A percentile compares a stretch with the other conserved stretches of the same genome.
Conservation (phyloP, 2,797 vertebrate genomes). For the Huso huso region DNA sequence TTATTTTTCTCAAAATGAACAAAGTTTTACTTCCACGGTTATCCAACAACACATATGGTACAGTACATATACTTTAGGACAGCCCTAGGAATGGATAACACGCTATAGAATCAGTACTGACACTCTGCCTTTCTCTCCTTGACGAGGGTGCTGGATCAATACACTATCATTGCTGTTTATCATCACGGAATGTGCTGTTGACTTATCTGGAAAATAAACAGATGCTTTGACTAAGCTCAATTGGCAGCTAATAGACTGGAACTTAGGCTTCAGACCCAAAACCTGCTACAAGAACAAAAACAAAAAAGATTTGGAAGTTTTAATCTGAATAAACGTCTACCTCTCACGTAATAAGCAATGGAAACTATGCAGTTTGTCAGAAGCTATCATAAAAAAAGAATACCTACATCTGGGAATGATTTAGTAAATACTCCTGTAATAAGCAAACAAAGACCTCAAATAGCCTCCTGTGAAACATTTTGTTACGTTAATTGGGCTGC, state of each 20-base stretch:
- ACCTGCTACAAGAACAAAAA: neutral
- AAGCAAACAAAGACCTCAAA: neutral
- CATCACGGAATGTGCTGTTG: slow-evolving; percentile 1
- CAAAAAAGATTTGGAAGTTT: neutral
- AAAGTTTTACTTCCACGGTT: too few species aligned
- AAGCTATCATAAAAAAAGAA: slow-evolving; percentile 8
- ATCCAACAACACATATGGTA: too few species aligned
- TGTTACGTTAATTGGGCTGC: neutral
- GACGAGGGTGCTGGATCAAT: slow-evolving; percentile 3
- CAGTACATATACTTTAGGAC: too few species aligned
- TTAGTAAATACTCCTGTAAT: neutral
- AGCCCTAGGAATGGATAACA: neutral
- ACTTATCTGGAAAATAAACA: slow-evolving; percentile 1
- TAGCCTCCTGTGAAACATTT: neutral
- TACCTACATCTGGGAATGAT: slow-evolving; percentile 16
- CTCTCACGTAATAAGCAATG: slow-evolving; percentile 8
- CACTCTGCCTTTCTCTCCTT: neutral
- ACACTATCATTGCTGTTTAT: neutral
- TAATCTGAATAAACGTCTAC: slow-evolving; percentile 3
- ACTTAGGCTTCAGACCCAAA: slow-evolving; percentile 1
- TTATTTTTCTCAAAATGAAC: too few species aligned
- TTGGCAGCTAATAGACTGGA: slow-evolving; percentile 7
- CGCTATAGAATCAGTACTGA: neutral
- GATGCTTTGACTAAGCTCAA: slow-evolving; percentile 7
- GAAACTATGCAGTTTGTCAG: slow-evolving; percentile 14